Evolutionary conservation across 2,888 invertebrate genomes (phyloP).

Genomic region (Lucinisca nassula): DNA sequence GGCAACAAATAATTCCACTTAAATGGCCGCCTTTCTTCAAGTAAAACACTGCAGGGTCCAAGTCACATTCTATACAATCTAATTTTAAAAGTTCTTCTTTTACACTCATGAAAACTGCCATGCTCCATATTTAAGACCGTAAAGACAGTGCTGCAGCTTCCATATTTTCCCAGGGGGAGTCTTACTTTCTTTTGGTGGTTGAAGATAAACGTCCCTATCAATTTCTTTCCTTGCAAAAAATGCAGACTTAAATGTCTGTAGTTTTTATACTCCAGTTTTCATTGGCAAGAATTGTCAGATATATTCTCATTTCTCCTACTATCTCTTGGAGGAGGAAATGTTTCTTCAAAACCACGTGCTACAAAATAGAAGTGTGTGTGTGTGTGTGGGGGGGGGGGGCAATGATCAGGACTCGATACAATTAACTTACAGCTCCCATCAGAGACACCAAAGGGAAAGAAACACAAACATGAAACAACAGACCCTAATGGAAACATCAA

Average conservation of each 20-base stretch:
- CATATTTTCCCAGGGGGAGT: constrained; percentile 35
- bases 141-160: constrained; percentile 67
- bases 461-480: no score
- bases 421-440: no score
- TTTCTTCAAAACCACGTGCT: constrained; percentile 64
- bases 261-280: constrained; percentile 60
- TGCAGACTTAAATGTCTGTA: constrained; percentile 66
- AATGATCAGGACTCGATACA: no score
- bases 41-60: constrained; percentile 69
- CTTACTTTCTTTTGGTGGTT: constrained; percentile 59
- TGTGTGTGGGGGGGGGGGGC: no score
- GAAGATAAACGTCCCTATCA: constrained; percentile 55
- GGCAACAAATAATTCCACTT: constrained; percentile 26
- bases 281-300: constrained; percentile 50
- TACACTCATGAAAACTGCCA: constrained; percentile 68
- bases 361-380: no score
- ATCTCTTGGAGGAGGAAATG: neutral
- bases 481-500: no score
- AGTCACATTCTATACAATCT: constrained; percentile 54
- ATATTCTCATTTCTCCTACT: constrained; percentile 38
- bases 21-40: constrained; percentile 21
- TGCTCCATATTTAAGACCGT: constrained; percentile 66
- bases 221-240: constrained; percentile 66
- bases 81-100: constrained; percentile 48
- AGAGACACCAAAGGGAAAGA: no score